Evolutionary conservation across 1,140 invertebrate genomes (phyloP).

Genomic region (Brevipalpus yothersi): DNA sequence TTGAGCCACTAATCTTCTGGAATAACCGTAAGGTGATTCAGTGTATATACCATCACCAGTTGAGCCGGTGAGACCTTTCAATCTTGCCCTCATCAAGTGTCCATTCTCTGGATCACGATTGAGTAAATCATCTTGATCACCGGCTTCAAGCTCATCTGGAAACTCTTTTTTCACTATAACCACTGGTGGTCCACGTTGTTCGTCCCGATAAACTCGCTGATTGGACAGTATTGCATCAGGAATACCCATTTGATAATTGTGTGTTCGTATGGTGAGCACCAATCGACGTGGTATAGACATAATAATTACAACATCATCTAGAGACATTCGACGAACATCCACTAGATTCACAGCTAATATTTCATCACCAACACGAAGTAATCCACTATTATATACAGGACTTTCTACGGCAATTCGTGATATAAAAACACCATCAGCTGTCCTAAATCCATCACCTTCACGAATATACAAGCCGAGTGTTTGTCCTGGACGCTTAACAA

Average conservation of each 20-base stretch:
- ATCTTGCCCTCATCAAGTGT: slow-evolving; percentile 7
- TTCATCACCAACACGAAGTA: slow-evolving; percentile 91
- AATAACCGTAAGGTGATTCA: background rate
- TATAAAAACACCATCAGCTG: slow-evolving; percentile 88
- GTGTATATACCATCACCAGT: background rate
- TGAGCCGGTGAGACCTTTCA: slow-evolving; percentile 10
- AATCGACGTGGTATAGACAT: slow-evolving; percentile 93
- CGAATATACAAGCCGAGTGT: slow-evolving; percentile 91
- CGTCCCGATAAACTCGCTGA: background rate
- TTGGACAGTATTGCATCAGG: background rate
- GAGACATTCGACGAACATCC: slow-evolving; percentile 83
- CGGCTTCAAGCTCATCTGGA: slow-evolving; percentile 4
- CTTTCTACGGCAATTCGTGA: slow-evolving; percentile 90
- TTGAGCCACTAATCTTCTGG: background rate
- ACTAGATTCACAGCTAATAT: slow-evolving; percentile 92
- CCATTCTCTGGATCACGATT: slow-evolving; percentile 11
- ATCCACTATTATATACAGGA: slow-evolving; percentile 82
- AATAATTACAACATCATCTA: slow-evolving; percentile 95
- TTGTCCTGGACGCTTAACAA: slow-evolving; percentile 94
- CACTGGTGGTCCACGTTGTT: slow-evolving; percentile 1
- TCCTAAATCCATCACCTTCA: slow-evolving; percentile 78
- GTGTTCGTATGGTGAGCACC: slow-evolving; percentile 37
- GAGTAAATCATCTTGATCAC: background rate
- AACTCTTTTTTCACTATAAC: slow-evolving; percentile 11
- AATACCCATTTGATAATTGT: background rate